Conservation (phyloP, 2,113 vertebrate genomes). For the Lepisosteus osseus region DNA sequence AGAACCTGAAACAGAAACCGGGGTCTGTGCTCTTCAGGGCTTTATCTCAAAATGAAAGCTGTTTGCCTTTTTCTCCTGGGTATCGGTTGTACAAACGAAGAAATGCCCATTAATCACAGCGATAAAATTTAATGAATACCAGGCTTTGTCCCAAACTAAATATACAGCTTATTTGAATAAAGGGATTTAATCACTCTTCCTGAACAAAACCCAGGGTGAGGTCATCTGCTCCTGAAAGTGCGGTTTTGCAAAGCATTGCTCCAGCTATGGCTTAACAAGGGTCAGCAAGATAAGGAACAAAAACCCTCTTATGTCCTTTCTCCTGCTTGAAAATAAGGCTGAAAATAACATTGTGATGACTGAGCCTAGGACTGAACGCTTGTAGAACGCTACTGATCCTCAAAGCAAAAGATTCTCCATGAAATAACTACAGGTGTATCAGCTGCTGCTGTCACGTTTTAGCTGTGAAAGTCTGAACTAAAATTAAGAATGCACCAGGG, state of each 20-base stretch:
- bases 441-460: constrained; percentile 12
- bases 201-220: constrained; percentile 11
- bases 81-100: constrained; percentile 1
- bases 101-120: background rate
- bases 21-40: background rate
- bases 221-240: background rate
- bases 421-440: background rate
- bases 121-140: constrained; percentile 12
- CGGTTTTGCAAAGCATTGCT: background rate
- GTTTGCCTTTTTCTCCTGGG: constrained; percentile 4
- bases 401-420: too few relatives aligned
- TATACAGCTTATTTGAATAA: constrained; percentile 1
- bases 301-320: background rate
- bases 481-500: too few relatives aligned
- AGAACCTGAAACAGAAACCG: too few relatives aligned
- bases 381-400: too few relatives aligned
- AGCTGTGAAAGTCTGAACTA: background rate
- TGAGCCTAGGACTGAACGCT: too few relatives aligned
- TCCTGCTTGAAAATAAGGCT: constrained; percentile 12
- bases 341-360: background rate
- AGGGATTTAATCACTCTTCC: background rate
- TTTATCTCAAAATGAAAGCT: constrained; percentile 4
- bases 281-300: constrained; percentile 12
- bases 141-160: constrained; percentile 5
- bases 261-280: background rate